Conservation (phyloP, 92 coral and sea anemone genomes). For the Paragorgia papillata region DNA sequence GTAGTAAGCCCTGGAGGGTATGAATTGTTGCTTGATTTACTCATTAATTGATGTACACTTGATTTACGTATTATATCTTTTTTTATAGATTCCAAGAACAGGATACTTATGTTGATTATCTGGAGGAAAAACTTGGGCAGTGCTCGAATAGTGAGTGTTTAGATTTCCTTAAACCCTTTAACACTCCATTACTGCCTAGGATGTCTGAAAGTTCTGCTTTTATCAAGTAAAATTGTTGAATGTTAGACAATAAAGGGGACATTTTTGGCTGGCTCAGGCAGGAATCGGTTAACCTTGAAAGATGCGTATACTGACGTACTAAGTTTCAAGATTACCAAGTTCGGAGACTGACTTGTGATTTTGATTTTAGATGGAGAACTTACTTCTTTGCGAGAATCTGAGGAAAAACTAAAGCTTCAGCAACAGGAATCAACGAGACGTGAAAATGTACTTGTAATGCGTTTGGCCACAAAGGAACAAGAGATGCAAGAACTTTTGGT, state of each 20-base stretch:
- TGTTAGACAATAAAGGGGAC: no score
- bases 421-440: constrained; percentile 99
- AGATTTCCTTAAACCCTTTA: no score
- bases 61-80: background rate
- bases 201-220: no score
- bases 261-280: no score
- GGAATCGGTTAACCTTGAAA: no score
- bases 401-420: constrained; percentile 93
- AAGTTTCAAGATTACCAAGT: no score
- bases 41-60: no score
- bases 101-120: constrained; percentile 66
- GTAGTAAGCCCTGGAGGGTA: no score
- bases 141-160: constrained; percentile 78
- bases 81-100: constrained; percentile 69
- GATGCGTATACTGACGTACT: no score
- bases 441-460: constrained; percentile 97
- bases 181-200: background rate
- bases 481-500: constrained; percentile 99
- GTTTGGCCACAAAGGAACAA: constrained; percentile 98
- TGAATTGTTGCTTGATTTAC: no score
- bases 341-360: background rate
- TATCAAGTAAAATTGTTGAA: no score
- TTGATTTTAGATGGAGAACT: constrained; percentile 67
- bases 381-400: constrained; percentile 94
- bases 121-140: constrained; percentile 73